Conservation (phyloP, 2,113 vertebrate species). For the Carlito syrichta region DNA sequence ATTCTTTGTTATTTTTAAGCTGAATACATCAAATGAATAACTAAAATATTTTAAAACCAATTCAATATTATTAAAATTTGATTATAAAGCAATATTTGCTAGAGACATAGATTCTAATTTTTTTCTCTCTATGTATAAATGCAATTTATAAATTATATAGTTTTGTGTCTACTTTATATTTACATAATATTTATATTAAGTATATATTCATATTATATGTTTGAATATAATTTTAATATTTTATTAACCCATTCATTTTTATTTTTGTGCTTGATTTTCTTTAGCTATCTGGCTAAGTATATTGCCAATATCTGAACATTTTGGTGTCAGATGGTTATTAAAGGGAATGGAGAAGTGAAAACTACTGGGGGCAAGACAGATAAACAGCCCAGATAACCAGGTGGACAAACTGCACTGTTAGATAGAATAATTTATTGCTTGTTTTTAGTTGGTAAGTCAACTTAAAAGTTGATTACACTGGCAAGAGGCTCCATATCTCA, state of each 20-base stretch:
- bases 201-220: neutral
- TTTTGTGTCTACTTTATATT: neutral
- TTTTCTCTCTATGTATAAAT: neutral
- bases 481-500: neutral
- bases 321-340: neutral
- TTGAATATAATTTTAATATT: neutral
- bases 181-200: neutral
- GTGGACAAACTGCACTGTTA: neutral
- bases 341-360: neutral
- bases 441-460: neutral
- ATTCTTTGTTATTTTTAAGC: neutral
- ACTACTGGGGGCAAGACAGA: neutral
- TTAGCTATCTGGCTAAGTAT: neutral
- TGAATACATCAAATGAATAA: neutral
- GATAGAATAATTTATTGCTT: neutral
- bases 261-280: neutral
- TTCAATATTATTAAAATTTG: conserved; percentile 3
- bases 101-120: neutral
- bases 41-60: too few species aligned
- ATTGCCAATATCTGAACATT: neutral
- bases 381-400: neutral
- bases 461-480: neutral
- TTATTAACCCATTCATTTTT: neutral
- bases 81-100: neutral
- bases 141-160: neutral